Conservation (phyloP, 1,140 invertebrate genomes). For the Cherax quadricarinatus region DNA sequence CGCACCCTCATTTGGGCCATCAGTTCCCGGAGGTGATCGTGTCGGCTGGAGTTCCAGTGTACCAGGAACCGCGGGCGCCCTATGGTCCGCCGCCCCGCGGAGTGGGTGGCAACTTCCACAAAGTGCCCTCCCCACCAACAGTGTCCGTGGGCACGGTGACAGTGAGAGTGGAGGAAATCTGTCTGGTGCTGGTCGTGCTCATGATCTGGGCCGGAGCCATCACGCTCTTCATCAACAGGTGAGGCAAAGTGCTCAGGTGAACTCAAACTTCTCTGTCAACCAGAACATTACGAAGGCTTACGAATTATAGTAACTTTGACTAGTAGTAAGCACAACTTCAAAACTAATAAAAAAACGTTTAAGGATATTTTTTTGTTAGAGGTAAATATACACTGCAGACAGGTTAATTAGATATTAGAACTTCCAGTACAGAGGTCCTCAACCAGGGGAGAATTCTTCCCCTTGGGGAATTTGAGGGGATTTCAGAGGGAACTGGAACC, state of each 20-base stretch:
- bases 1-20: not conserved
- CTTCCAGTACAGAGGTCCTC: too few relatives aligned
- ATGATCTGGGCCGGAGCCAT: conserved; percentile 63
- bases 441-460: too few relatives aligned
- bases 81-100: not conserved
- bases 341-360: too few relatives aligned
- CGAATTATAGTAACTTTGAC: too few relatives aligned
- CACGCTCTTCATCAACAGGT: conserved; percentile 65
- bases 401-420: too few relatives aligned
- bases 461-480: too few relatives aligned
- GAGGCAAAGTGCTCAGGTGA: not conserved
- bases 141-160: conserved; percentile 50
- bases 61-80: conserved; percentile 15
- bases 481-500: too few relatives aligned
- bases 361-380: too few relatives aligned
- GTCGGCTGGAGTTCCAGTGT: not conserved
- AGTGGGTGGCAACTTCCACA: conserved; percentile 23
- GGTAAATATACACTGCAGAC: too few relatives aligned
- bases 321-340: too few relatives aligned
- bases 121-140: conserved; percentile 41
- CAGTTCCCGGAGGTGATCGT: conserved; percentile 43
- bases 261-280: not conserved
- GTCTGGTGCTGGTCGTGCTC: conserved; percentile 54
- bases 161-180: conserved; percentile 57
- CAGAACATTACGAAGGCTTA: not conserved